Percentiles rank a stretch among this genome's conserved stretches.
Conservation (phyloP, 2,797 vertebrate genomes). For the Monodelphis domestica region DNA sequence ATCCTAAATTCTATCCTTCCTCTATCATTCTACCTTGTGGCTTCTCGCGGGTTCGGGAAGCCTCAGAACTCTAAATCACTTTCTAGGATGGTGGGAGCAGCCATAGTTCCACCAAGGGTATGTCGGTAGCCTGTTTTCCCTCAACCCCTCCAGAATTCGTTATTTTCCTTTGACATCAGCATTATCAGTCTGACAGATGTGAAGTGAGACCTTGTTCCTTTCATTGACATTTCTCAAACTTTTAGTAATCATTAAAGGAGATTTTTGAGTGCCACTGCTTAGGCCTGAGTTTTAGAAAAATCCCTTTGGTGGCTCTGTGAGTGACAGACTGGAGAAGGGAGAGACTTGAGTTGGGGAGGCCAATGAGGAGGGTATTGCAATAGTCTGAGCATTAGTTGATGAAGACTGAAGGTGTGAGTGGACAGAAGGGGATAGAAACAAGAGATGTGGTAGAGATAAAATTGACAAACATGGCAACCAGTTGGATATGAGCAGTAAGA, state of each 20-base stretch:
- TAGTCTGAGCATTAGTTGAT: too few relatives aligned
- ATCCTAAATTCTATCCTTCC: too few relatives aligned
- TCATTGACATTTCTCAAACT: not conserved
- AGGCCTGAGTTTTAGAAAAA: not conserved
- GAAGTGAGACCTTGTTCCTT: not conserved
- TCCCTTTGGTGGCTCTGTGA: not conserved
- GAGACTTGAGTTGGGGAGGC: not conserved
- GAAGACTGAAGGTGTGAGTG: not conserved
- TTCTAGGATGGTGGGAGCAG: not conserved
- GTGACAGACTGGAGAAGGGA: not conserved
- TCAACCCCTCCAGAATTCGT: not conserved
- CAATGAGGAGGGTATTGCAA: too few relatives aligned
- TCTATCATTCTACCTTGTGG: too few relatives aligned
- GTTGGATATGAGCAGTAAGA: too few relatives aligned
- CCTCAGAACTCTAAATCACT: not conserved
- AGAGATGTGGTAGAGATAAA: too few relatives aligned
- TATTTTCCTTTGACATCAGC: not conserved
- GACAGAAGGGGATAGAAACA: not conserved
- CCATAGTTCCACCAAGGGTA: not conserved
- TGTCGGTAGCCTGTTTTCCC: not conserved
- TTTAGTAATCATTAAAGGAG: not conserved
- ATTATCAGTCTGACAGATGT: not conserved
- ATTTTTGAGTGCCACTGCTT: not conserved
- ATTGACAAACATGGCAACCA: too few relatives aligned
- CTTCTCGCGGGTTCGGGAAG: too few relatives aligned